These are phyloP conservation scores for Resseliella maxima DNA, from an alignment of 2,888 invertebrate species.

Conservation along the genomic window DNA sequence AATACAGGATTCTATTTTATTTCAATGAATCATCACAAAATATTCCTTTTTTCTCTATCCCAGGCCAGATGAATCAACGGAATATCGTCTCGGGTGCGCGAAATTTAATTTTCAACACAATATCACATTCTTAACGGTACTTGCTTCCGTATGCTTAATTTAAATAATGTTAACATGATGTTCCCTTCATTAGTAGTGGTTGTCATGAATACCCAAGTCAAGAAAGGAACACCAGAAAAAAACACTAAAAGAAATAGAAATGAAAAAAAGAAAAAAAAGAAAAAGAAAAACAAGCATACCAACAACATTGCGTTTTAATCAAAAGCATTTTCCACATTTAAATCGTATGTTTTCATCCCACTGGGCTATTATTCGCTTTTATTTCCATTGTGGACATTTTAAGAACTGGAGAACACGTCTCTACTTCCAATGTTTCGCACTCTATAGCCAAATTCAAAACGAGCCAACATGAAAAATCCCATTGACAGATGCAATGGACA, in stretches of 20 bases:
- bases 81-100: too few species aligned
- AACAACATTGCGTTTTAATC: neutral
- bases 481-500: too few species aligned
- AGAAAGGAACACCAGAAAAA: neutral
- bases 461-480: too few species aligned
- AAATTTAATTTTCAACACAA: neutral
- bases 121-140: neutral
- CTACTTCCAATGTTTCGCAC: too few species aligned
- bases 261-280: too few species aligned
- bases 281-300: neutral
- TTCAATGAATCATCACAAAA: too few species aligned
- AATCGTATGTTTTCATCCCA: neutral
- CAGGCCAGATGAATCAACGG: too few species aligned
- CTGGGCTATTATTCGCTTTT: neutral
- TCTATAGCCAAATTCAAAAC: too few species aligned
- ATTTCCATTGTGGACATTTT: neutral
- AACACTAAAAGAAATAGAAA: too few species aligned
- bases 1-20: too few species aligned
- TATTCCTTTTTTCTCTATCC: too few species aligned
- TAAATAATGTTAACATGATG: slow-evolving; percentile 24
- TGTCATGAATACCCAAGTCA: neutral
- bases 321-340: neutral
- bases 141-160: neutral
- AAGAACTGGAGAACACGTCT: too few species aligned
- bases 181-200: neutral